phyloP scores from a whole-genome alignment of 2,113 vertebrate species.

The Labeo catla region DNA sequence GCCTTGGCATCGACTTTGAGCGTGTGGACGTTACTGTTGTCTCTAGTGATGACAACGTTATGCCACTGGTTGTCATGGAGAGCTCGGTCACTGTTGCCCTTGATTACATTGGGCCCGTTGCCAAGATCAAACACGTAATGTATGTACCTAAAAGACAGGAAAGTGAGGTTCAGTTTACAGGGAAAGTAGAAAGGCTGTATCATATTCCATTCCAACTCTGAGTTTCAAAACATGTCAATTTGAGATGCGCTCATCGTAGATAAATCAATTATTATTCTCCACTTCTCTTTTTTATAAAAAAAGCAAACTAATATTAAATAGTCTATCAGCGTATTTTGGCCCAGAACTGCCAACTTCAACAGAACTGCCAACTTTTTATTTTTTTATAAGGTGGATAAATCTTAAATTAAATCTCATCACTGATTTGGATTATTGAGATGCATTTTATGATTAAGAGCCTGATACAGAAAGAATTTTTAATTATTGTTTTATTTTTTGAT shows the following conservation, averaged over 20 bases:
- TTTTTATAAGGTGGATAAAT: not conserved
- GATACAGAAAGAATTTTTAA: not conserved
- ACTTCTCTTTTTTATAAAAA: not conserved
- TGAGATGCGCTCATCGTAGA: not conserved
- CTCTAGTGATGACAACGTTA: constrained; percentile 94
- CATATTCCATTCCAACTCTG: not conserved
- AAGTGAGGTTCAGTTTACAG: not conserved
- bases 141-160: constrained; percentile 82
- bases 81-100: constrained; percentile 91
- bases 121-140: constrained; percentile 99
- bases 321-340: not conserved
- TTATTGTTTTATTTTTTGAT: not conserved
- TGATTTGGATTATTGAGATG: too few species aligned
- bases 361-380: not conserved
- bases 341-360: not conserved
- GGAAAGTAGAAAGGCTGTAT: not conserved
- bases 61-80: constrained; percentile 99
- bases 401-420: not conserved
- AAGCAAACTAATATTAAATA: not conserved
- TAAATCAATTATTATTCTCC: not conserved
- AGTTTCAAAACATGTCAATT: not conserved
- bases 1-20: constrained; percentile 92
- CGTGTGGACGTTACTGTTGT: constrained; percentile 96
- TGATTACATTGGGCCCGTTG: constrained; percentile 96
- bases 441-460: not conserved